phyloP scores from a whole-genome alignment of 2,113 vertebrate species.

The Myotis yumanensis region DNA sequence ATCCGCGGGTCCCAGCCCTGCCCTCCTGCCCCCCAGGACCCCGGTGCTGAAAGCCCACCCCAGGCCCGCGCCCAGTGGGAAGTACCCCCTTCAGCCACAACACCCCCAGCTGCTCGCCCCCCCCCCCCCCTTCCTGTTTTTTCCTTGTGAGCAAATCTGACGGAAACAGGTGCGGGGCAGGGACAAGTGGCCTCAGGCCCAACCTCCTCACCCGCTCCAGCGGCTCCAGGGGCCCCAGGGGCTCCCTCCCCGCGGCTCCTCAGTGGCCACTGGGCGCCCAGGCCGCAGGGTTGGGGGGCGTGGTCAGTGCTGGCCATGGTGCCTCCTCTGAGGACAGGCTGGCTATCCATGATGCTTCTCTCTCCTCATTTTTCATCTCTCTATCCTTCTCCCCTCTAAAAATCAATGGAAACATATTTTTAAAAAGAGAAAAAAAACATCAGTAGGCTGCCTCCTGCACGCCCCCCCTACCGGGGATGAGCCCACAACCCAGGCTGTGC shows the following conservation, averaged over 20 bases:
- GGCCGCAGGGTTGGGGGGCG: background rate
- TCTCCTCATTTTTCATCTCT: too few relatives aligned
- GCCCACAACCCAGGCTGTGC: too few relatives aligned
- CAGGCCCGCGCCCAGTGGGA: rapidly evolving
- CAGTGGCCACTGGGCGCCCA: rapidly evolving
- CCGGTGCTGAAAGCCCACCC: background rate
- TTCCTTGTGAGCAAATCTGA: background rate
- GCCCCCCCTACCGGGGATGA: too few relatives aligned
- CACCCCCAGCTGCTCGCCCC: background rate
- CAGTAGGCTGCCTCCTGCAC: background rate
- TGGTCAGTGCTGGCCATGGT: background rate
- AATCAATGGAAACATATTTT: too few relatives aligned
- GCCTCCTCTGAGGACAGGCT: background rate
- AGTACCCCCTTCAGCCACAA: background rate
- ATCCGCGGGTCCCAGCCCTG: background rate
- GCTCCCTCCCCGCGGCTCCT: too few relatives aligned
- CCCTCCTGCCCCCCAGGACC: background rate
- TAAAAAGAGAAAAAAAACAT: too few relatives aligned
- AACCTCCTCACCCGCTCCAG: background rate
- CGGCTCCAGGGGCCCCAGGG: too few relatives aligned
- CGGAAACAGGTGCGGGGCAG: background rate
- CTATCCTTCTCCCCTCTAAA: too few relatives aligned
- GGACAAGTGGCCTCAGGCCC: background rate
- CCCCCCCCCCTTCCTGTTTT: conserved; percentile 37
- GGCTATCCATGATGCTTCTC: too few relatives aligned